Evolutionary conservation across 2,888 invertebrate species (phyloP).

Genomic region (Lymantria monacha): DNA sequence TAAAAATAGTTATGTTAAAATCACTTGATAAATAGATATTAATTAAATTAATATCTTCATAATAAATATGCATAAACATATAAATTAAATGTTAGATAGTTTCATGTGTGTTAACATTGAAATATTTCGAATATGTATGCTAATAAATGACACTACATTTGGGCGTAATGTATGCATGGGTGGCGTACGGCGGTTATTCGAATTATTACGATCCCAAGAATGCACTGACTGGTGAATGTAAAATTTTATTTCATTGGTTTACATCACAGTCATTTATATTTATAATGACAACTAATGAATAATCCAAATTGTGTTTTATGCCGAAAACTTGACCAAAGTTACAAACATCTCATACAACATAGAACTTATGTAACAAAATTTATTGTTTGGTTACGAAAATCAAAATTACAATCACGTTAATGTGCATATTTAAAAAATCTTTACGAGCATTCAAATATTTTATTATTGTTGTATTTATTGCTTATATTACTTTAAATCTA

Average conservation of each 20-base stretch:
- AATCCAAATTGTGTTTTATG: conserved; percentile 16
- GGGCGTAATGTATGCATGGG: conserved; percentile 54
- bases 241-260: conserved; percentile 32
- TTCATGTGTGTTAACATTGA: conserved; percentile 11
- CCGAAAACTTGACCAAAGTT: conserved; percentile 14
- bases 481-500: background rate
- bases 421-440: conserved; percentile 21
- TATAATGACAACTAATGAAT: conserved; percentile 23
- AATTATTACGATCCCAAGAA: conserved; percentile 27
- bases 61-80: too few species aligned
- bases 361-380: conserved; percentile 22
- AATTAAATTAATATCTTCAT: too few species aligned
- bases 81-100: too few species aligned
- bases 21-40: too few species aligned
- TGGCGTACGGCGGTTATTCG: conserved; percentile 39
- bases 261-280: conserved; percentile 9
- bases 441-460: conserved; percentile 21
- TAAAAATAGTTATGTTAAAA: too few species aligned
- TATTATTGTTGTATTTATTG: background rate
- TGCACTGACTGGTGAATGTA: conserved; percentile 36
- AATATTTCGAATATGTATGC: conserved; percentile 52
- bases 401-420: conserved; percentile 14
- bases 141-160: conserved; percentile 44
- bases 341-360: conserved; percentile 8
- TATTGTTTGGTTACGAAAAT: conserved; percentile 11